Conservation (phyloP, 2,797 vertebrate genomes). For the Rhinoraja longicauda region DNA sequence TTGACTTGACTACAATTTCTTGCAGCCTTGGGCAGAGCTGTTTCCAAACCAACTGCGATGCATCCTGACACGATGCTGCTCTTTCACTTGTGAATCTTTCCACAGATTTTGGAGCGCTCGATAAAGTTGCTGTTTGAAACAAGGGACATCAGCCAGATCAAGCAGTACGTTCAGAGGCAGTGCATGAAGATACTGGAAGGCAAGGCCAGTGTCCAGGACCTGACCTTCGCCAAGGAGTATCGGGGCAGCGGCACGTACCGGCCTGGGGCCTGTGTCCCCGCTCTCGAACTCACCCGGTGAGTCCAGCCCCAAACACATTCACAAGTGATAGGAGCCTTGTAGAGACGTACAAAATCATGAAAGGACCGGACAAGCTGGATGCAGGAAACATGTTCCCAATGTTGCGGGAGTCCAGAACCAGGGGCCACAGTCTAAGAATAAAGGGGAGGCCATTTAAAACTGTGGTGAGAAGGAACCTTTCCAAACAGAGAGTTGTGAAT, state of each 20-base stretch:
- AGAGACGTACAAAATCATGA: too few relatives aligned
- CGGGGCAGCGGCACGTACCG: conserved; percentile 78
- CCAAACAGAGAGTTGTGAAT: too few relatives aligned
- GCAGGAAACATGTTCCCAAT: too few relatives aligned
- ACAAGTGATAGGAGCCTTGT: too few relatives aligned
- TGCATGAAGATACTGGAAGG: conserved; percentile 86
- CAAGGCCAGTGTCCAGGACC: conserved; percentile 88
- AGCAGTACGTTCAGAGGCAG: conserved; percentile 87
- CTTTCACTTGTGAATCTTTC: conserved; percentile 40
- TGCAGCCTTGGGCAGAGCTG: too few relatives aligned
- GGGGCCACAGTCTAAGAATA: too few relatives aligned
- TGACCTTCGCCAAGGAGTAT: conserved; percentile 96
- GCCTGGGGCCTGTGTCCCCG: conserved; percentile 87
- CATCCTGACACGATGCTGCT: neutral
- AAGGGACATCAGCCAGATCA: conserved; percentile 92
- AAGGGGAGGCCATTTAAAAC: too few relatives aligned
- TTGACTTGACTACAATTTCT: too few relatives aligned
- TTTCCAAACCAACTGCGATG: too few relatives aligned
- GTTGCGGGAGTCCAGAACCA: too few relatives aligned
- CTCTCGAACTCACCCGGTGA: conserved; percentile 89
- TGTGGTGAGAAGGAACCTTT: too few relatives aligned
- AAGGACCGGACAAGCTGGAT: too few relatives aligned
- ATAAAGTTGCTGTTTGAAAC: conserved; percentile 96
- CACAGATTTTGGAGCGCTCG: conserved; percentile 88
- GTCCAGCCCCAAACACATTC: neutral